Base-by-base conservation (phyloP, 2,113 vertebrate species). In the Columba livia region DNA sequence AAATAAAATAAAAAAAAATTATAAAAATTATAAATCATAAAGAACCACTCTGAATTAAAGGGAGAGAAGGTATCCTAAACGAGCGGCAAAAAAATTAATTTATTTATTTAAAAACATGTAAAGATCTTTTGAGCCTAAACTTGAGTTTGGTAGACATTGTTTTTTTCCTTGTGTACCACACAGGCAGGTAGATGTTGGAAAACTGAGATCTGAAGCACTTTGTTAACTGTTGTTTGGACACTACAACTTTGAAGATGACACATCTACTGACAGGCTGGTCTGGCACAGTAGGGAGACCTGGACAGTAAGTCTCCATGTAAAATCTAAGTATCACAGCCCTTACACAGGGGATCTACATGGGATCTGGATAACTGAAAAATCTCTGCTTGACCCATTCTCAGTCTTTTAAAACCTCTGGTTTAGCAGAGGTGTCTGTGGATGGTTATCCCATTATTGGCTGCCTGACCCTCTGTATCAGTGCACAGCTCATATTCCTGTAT, bases 211-310 rank as follows among this genome's bases (percentile, higher is more conserved):
- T 11, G 21, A 65, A 78, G 32, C 10, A 21, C 23, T 48, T 24
- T 8, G 25, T 17, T 28, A 25, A 26, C 6, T 34, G 29, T 28
- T 0, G 4, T 12, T 10, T 15, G 36, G 15, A 23, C 34, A 42
- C 1, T 12, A 12, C 36, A 19, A 26, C 3, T 50, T 56, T 0
- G 2, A 40, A 56, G 28, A 62, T 1, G 5, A 8, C 8, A 8
- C 17, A 15, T 31, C 32, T 9, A 9, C 31, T 12, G 31, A 34
- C 25, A 61, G 15, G 6, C 17, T 11, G 6, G 6, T 62, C 10
- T 31, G 42, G 57, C 28, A 51, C 32, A 18, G 31, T 28, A 20
- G 12, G 21, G 20, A 65, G n/a, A 66, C 8, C 25, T 20, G 18
- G 6, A 9, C 7, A 44, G 8, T 16, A 47, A 16, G 9, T 8